Base-by-base conservation (phyloP, 2,113 vertebrate species). In the Clarias macrocephalus region DNA sequence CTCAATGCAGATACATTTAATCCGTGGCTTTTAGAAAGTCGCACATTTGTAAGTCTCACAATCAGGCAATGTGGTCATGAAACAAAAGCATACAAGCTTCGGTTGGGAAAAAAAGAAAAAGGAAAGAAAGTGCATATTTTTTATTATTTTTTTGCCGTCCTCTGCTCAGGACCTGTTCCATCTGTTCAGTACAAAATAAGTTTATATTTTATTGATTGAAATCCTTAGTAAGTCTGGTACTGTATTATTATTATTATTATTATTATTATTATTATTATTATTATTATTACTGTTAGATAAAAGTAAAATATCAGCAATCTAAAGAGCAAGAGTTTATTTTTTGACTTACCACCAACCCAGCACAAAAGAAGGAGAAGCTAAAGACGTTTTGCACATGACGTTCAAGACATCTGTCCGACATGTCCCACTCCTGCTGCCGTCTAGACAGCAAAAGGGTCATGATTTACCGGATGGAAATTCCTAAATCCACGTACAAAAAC, bases 131-230 rank as follows among this genome's bases (percentile, higher is more conserved):
- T 37, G 33, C 33, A 2, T 37, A 37, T 93, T 85, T 54, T 11
- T 28, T n/a, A n/a, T 25, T 93, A 92, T 93, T 93, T 93, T 94
- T 93, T 94, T 54, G 25, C 84, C 91, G 70, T 1, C 12, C 25
- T 63, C 85, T 33, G n/a, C 85, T 83, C 84, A 85, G 25, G 62
- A 80, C 56, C 63, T 59, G n/a, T 66, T 75, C 25, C 25, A 60
- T 56, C 42, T 63, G 23, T 76, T 76, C 19, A 48, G 48, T 10
- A 75, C 1, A 23, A 72, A 19, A 70, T 70, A 5, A 23, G 0
- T 73, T 73, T 23, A 73, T 42, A 70, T 72, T 72, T 2, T 37
- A 72, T 42, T 72, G 37, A 33, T 21, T 72, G 30, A 72, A 42
- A 33, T 42, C 16, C 7, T 37, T 21, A 37, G 30, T 72, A 33